These are phyloP conservation scores for Eupithecia inturbata DNA, from an alignment of 2,888 invertebrate species.

Conservation along the genomic window DNA sequence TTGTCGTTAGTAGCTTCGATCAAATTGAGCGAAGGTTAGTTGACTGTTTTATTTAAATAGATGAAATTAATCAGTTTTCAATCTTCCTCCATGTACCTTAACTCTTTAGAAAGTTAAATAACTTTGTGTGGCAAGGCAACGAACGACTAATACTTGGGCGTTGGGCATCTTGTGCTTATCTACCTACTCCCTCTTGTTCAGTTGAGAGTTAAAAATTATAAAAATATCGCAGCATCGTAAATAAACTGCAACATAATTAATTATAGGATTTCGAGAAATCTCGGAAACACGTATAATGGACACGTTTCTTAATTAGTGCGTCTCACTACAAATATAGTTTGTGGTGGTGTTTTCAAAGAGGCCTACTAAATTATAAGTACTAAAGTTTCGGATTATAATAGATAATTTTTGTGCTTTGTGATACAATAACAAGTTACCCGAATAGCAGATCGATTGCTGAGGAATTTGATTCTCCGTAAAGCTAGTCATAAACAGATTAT, in stretches of 20 bases:
- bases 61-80: not conserved
- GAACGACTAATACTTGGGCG: not conserved
- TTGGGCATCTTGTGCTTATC: not conserved
- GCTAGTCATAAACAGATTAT: too few relatives aligned
- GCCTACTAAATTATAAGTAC: not conserved
- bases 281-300: constrained; percentile 4
- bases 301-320: constrained; percentile 10
- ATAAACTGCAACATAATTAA: constrained; percentile 12
- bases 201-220: not conserved
- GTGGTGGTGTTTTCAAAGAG: not conserved
- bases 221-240: constrained; percentile 12
- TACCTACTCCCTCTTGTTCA: not conserved
- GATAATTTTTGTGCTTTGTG: not conserved
- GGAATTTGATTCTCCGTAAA: too few relatives aligned
- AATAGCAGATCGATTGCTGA: not conserved
- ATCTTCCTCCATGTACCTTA: not conserved
- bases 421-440: not conserved
- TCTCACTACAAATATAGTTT: not conserved
- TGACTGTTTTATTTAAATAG: not conserved
- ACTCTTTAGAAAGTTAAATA: not conserved
- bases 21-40: too few relatives aligned
- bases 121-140: not conserved
- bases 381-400: not conserved
- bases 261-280: constrained; percentile 9
- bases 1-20: too few relatives aligned